A percentile compares a stretch with the other conserved stretches of the same genome.
Conservation (phyloP, 1,140 invertebrate species). For the Drosophila nigromelanica region DNA sequence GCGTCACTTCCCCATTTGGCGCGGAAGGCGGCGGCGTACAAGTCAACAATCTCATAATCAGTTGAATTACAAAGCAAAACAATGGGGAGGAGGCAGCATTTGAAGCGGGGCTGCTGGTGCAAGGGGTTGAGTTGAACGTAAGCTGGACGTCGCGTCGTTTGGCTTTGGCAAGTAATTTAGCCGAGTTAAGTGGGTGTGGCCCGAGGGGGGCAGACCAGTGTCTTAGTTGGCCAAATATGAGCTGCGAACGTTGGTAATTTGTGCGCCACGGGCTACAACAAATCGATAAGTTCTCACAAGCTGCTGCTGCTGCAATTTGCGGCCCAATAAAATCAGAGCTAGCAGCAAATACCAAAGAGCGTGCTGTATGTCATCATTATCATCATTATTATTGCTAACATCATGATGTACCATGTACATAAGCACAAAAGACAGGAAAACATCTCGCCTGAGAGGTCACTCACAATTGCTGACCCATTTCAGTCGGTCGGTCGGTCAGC, state of each 20-base stretch:
- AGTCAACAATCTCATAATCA: conserved; percentile 82
- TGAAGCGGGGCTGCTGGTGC: neutral
- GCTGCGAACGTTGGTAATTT: conserved; percentile 23
- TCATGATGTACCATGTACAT: conserved; percentile 15
- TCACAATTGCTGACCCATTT: conserved; percentile 77
- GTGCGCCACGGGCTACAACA: conserved; percentile 4
- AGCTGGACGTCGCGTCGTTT: conserved; percentile 8
- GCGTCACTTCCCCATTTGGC: conserved; percentile 31
- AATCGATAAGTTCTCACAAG: conserved; percentile 50
- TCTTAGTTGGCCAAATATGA: conserved; percentile 32
- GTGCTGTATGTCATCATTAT: conserved; percentile 18
- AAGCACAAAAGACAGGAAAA: conserved; percentile 60
- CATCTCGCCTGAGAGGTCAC: conserved; percentile 29
- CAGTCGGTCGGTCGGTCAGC: neutral
- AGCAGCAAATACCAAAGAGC: conserved; percentile 59
- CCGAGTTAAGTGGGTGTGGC: conserved; percentile 36
- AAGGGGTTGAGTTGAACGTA: neutral
- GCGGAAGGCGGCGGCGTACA: conserved; percentile 37
- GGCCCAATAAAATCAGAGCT: conserved; percentile 61
- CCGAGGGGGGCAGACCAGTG: neutral
- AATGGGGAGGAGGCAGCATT: too few species aligned
- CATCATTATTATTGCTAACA: conserved; percentile 43
- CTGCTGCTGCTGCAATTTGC: conserved; percentile 63
- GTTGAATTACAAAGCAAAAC: conserved; percentile 69
- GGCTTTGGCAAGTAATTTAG: conserved; percentile 39